Evolutionary conservation across 2,113 vertebrate species (phyloP).

Genomic region (Penelope pileata): DNA sequence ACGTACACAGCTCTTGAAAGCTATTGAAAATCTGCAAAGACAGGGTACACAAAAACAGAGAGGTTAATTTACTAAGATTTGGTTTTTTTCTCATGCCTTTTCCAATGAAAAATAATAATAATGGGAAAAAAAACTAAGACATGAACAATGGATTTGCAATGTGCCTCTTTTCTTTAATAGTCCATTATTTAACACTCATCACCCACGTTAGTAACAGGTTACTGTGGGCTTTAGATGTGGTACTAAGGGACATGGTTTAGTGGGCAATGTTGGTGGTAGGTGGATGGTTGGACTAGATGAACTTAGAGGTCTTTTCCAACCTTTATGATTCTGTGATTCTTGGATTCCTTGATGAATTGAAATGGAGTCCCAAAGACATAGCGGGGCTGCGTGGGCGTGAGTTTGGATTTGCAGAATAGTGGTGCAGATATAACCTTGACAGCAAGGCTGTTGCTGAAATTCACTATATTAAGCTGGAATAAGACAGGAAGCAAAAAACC

Average conservation of each 20-base stretch:
- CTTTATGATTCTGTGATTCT: no score
- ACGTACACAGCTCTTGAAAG: slow-evolving; percentile 36
- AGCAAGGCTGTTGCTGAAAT: slow-evolving; percentile 30
- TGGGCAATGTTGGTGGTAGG: no score
- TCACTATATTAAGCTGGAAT: slow-evolving; percentile 9
- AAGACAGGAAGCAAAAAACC: not conserved
- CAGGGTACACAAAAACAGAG: slow-evolving; percentile 2
- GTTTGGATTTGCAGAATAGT: slow-evolving; percentile 46
- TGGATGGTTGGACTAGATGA: no score
- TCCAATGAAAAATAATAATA: slow-evolving; percentile 14
- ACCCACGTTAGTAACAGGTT: slow-evolving; percentile 13
- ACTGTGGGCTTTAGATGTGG: no score
- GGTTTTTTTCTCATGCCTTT: not conserved
- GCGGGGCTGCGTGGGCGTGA: slow-evolving; percentile 33
- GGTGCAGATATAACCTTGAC: slow-evolving; percentile 43
- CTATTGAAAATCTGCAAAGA: slow-evolving; percentile 40
- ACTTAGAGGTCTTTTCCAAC: no score
- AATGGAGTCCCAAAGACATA: slow-evolving; percentile 11
- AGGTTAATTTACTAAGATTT: slow-evolving; percentile 42
- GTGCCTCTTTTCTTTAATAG: slow-evolving; percentile 24
- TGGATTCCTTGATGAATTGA: not conserved
- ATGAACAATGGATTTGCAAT: not conserved
- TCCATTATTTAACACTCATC: slow-evolving; percentile 49
- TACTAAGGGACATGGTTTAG: no score
- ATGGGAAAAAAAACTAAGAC: not conserved